phyloP scores from a whole-genome alignment of 35 echinoderm and acorn worm species.

The Diadema setosum region DNA sequence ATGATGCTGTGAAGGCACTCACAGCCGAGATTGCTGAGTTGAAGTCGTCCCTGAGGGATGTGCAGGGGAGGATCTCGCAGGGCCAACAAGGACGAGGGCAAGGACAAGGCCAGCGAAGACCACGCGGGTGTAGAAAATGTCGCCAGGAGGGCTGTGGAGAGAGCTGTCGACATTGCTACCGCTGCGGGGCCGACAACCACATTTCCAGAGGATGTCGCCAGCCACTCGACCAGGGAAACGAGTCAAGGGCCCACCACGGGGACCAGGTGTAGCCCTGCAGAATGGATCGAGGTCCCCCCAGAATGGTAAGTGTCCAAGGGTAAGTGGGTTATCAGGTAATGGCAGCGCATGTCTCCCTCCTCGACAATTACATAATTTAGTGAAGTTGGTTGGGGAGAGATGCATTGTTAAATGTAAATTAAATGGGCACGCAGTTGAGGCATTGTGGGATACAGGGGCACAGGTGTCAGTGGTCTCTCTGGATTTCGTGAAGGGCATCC shows the following conservation, averaged over 20 bases:
- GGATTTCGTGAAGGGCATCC: neutral
- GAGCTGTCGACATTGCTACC: slow-evolving; percentile 42
- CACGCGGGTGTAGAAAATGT: slow-evolving; percentile 25
- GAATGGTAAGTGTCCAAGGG: too few relatives aligned
- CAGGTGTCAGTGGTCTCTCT: slow-evolving; percentile 48
- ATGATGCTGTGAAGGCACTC: too few relatives aligned
- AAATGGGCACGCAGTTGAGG: neutral
- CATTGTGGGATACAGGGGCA: slow-evolving; percentile 55
- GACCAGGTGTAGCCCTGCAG: slow-evolving; percentile 30
- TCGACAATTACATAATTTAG: neutral
- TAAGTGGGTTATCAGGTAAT: too few relatives aligned
- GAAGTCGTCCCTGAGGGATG: too few relatives aligned
- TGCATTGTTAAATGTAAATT: slow-evolving; percentile 45
- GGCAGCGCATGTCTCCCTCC: neutral
- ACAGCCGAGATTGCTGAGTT: too few relatives aligned
- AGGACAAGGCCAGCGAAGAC: too few relatives aligned
- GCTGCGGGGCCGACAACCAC: slow-evolving; percentile 54
- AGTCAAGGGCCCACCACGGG: neutral
- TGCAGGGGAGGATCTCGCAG: too few relatives aligned
- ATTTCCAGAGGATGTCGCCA: slow-evolving; percentile 43
- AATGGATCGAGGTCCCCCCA: neutral
- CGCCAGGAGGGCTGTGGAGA: neutral
- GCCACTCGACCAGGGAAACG: slow-evolving; percentile 55
- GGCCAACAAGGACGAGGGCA: too few relatives aligned
- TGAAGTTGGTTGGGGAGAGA: slow-evolving; percentile 32